Evolutionary conservation across 2,888 invertebrate species (phyloP), one percentile per base, ranked within the genome.

Genomic region (Cephus pulcher): DNA sequence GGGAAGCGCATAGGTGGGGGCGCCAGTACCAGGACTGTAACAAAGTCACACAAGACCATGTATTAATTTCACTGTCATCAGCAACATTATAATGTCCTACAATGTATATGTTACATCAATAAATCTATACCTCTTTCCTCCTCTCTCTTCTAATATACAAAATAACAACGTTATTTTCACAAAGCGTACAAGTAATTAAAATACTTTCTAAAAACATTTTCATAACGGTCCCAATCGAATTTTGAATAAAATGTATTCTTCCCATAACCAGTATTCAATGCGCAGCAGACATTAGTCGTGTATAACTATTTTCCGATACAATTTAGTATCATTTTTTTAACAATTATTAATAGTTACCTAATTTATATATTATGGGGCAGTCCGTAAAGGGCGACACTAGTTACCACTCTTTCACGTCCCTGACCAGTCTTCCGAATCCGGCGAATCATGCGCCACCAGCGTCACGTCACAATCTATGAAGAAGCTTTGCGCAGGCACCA

Each of bases 401-500:
- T 12, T 56, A 56, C 56, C 23, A 23, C 23, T 23, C 15, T 56
- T 56, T 9, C 56, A 56, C 84, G 80, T 73, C 70, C 83, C 84
- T 85, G 84, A 34, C 23, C 70, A 68, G 69, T 80, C 79, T 79
- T 82, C 77, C 77, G 80, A 85, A 86, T 84, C 78, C 81, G 82
- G 77, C 84, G 86, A 84, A 84, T 86, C 86, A 79, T 80, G 83
- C 81, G 84, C 80, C 82, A 85, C 80, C 80, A 80, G 81, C 83
- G 82, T 34, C 82, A 81, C 83, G 82, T 84, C 84, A 84, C 80
- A 79, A 79, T 86, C 80, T 82, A 81, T 82, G 78, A 82, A 84
- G 81, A 78, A 74, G 82, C 82, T 84, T 86, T 84, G 86, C 85
- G 86, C 86, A 83, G 82, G 84, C 84, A 83, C 78, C 81, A 75